Conservation (phyloP, 2,888 invertebrate genomes). For the Escarpia spicata region DNA sequence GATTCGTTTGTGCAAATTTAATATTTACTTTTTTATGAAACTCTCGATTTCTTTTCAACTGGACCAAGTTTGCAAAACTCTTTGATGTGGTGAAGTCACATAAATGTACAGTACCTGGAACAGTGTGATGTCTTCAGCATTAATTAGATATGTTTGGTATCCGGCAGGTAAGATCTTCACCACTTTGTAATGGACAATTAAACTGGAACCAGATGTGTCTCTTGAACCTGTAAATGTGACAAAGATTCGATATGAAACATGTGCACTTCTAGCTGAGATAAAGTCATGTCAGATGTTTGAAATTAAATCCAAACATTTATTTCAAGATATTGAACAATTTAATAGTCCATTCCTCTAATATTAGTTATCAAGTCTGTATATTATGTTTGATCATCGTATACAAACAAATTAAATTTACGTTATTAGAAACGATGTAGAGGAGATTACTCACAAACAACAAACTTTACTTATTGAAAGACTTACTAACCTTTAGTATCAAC, state of each 20-base stretch:
- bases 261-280: no score
- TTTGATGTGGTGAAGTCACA: neutral
- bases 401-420: neutral
- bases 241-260: no score
- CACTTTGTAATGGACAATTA: slow-evolving; percentile 58
- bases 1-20: no score
- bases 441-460: neutral
- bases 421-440: neutral
- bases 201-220: neutral
- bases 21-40: no score
- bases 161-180: slow-evolving; percentile 45
- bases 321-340: neutral
- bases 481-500: neutral
- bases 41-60: no score
- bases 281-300: neutral
- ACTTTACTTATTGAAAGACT: neutral
- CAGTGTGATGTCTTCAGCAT: slow-evolving; percentile 45
- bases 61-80: no score
- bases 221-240: neutral
- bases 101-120: slow-evolving; percentile 42
- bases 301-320: neutral
- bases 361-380: neutral
- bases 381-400: neutral
- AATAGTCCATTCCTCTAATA: neutral
- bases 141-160: slow-evolving; percentile 47